Base-by-base conservation (phyloP, 2,888 invertebrate species). In the Cephus sareptanus region DNA sequence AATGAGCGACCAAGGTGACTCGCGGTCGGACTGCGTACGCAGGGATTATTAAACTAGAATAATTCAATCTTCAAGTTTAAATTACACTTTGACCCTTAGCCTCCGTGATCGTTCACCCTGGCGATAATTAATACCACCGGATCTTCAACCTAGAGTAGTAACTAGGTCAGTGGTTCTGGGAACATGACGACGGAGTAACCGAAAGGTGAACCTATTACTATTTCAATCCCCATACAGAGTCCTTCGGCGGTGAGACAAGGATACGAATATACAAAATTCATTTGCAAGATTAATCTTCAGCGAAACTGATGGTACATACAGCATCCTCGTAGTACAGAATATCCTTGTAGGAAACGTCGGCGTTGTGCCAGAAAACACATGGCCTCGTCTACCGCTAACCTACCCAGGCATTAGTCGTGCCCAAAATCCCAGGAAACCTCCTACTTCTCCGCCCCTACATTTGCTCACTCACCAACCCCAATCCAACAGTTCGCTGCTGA, bases 241-340 rank as follows among this genome's bases (percentile, higher is more conserved):
- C 56, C 23, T 56, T 56, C 56, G 23, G 23, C 40, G 23, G 56
- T 56, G 56, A 2, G 9, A 56, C 23, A 56, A 23, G 23, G 56
- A 56, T 56, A 6, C 56, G 23, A 56, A 56, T 56, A 56, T 56
- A 56, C 82, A 83, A 83, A 84, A 83, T 83, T 83, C 81, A 78
- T 76, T 77, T 80, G 78, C 73, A 80, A 84, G 84, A 86, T 86
- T 87, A 86, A 87, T 86, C 84, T 82, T 81, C 79, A 83, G 83
- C 83, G 81, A 80, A 69, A 37, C 80, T 81, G 81, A 79, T 79
- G 80, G 81, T 35, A 80, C 74, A 75, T 34, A 77, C 76, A 75
- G 76, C 74, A 75, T 73, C 73, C 80, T 80, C 56, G 11, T 80
- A 74, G 80, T 77, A 76, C 70, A 34, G 75, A 74, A 76, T 76